Base-by-base conservation (phyloP, 2,888 invertebrate species). In the Opisthograptis luteolata region DNA sequence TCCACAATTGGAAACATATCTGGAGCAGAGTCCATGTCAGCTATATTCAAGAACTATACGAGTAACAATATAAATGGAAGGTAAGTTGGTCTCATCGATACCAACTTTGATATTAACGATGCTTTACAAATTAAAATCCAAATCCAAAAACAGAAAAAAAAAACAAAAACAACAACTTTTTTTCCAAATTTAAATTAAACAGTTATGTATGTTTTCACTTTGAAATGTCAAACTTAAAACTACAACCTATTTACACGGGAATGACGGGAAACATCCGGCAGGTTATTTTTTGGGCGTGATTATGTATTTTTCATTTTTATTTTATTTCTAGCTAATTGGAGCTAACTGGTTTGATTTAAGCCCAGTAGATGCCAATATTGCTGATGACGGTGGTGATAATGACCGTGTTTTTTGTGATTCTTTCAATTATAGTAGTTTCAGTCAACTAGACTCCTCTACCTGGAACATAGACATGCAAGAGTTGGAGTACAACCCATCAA, bases 391-490 rank as follows among this genome's bases (percentile, higher is more conserved):
- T 15, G 14, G 10, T 10, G 20, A 22, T 9, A 6, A 39, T 9
- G 20, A 30, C 3, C n/a, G 27, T 15, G 3, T 42, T 37, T 22
- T 9, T 36, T 32, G 40, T 44, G 34, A 34, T 44, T 39, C 20
- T 41, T 46, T 52, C 45, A 52, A 45, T 36, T 52, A 46, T 44
- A 44, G 50, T 53, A 96, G 96, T 84, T 94, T 96, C 79, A 96
- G 95, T 73, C 96, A 96, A 84, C 87, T 96, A 79, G 96, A 97
- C 79, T 93, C 95, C 0, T 96, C 96, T 58, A 95, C 95, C 0
- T 96, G 97, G 94, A 97, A 97, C 80, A 94, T 98, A 70, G 98
- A 98, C 76, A 95, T 98, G 93, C 97, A 97, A 79, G 97, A 98
- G 75, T 84, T 98, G 73, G 97, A 98, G 76, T 98, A 98, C 77